Conservation (phyloP, 2,888 invertebrate genomes). For the Drosophila multiciliata region DNA sequence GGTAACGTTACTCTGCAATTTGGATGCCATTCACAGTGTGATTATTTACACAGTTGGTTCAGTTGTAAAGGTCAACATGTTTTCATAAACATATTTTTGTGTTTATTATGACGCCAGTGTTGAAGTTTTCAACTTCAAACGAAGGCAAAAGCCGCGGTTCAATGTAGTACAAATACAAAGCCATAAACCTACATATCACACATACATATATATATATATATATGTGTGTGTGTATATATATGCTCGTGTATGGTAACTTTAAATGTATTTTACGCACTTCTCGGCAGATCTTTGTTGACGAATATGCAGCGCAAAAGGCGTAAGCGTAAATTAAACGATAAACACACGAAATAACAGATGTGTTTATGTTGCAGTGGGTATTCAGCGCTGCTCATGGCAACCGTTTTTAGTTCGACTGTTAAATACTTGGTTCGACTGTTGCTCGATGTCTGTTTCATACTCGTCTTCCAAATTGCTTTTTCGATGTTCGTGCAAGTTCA, state of each 20-base stretch:
- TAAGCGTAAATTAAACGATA: slow-evolving; percentile 47
- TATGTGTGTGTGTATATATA: background rate
- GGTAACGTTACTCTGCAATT: slow-evolving; percentile 22
- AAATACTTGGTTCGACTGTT: slow-evolving; percentile 8
- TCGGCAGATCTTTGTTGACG: slow-evolving; percentile 45
- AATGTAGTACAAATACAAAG: slow-evolving; percentile 61
- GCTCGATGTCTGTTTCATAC: slow-evolving; percentile 17
- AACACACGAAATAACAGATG: slow-evolving; percentile 22
- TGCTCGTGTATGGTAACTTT: background rate
- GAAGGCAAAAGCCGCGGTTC: slow-evolving; percentile 49
- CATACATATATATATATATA: background rate
- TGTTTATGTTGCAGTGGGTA: background rate
- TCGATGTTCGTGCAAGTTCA: slow-evolving; percentile 61
- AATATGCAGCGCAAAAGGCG: slow-evolving; percentile 56
- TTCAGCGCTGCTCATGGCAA: slow-evolving; percentile 21
- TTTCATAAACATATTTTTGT: slow-evolving; percentile 29
- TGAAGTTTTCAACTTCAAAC: slow-evolving; percentile 46
- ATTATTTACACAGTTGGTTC: slow-evolving; percentile 54
- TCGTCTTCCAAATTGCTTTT: slow-evolving; percentile 26
- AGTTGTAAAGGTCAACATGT: slow-evolving; percentile 72
- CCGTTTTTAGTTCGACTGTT: slow-evolving; percentile 22
- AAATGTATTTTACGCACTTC: slow-evolving; percentile 22
- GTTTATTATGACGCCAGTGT: slow-evolving; percentile 23
- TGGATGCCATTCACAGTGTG: slow-evolving; percentile 45
- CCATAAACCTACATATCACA: slow-evolving; percentile 42